A percentile compares a stretch with the other conserved stretches of the same genome.
phyloP scores from a whole-genome alignment of 2,797 vertebrate genomes.

The Discoglossus pictus region DNA sequence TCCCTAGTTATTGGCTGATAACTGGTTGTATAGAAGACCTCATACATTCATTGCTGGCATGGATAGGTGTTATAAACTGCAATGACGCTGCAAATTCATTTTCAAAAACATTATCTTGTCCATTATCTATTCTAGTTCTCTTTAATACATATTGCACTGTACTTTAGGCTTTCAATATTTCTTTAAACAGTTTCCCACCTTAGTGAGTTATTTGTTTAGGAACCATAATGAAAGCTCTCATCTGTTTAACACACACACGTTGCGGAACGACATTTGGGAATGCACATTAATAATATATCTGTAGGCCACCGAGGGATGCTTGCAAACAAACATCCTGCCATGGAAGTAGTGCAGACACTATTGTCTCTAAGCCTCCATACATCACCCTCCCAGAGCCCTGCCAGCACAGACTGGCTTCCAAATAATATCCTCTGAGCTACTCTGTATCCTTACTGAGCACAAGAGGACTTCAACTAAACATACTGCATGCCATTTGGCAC shows the following conservation, averaged over 20 bases:
- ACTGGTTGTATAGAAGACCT: too few species aligned
- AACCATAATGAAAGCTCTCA: constrained; percentile 13
- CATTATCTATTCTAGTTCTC: too few species aligned
- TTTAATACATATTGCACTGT: too few species aligned
- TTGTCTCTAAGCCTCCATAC: constrained; percentile 48
- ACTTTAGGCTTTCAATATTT: too few species aligned
- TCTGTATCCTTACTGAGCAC: constrained; percentile 19
- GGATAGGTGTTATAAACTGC: too few species aligned
- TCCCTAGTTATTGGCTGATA: too few species aligned
- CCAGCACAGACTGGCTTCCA: constrained; percentile 28
- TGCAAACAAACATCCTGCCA: constrained; percentile 33
- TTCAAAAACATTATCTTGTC: too few species aligned
- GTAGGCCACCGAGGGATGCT: constrained; percentile 49
- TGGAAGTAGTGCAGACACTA: constrained; percentile 42
- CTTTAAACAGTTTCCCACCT: neutral
- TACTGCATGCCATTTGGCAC: too few species aligned
- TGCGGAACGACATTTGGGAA: constrained; percentile 46
- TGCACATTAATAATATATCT: constrained; percentile 54
- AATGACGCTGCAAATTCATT: too few species aligned
- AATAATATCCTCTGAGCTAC: constrained; percentile 28
- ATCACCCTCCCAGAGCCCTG: constrained; percentile 18
- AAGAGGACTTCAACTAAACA: too few species aligned
- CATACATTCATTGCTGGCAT: too few species aligned
- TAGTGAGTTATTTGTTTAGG: neutral
- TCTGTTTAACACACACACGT: neutral